Base-by-base conservation (phyloP, 2,797 vertebrate genomes). In the Bufotes viridis region DNA sequence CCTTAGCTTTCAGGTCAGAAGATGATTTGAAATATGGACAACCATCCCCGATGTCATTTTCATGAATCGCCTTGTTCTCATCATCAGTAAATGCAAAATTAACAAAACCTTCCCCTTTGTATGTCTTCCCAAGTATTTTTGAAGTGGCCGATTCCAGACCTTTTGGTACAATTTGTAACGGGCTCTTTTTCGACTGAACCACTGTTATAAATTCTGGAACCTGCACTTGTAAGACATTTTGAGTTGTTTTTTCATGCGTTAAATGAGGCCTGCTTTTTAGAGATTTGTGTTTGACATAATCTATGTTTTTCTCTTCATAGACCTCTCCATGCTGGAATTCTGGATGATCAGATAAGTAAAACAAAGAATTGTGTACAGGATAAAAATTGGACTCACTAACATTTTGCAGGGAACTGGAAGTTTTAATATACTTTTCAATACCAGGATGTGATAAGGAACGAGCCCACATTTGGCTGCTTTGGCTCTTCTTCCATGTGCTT, bases 21-120 rank as follows among this genome's bases (percentile, higher is more conserved):
- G 84, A 81, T 20, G 57, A 53, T 18, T 29, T 13, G 34, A 51
- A 58, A 74, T 18, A 17, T 51, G 20, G 5, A 53, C 75, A 12
- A 49, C 29, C 53, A 75, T 86, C 65, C 63, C 82, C 78, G 84
- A 61, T 81, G 5, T 2, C 55, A 89, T 72, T 87, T 81, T 87
- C 14, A 70, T 58, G 70, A 72, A 80, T 81, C 42, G 61, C 78
- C 4, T 90, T 93, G n/a, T 18, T 81, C 22, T 94, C 93, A 1
- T 96, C 94, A 7, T 95, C 92, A 14, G 91, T 92, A 90, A 96
- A 96, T 0, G 94, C 95, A 34, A 91, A 87, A 22, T 96, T 96
- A 86, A 96, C 88, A 20, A 94, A 95, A 14, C 95, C 94, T 51
- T 78, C 63, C 13, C 81, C 82, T 8, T 79, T 63, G 85, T 89